Evolutionary conservation across 2,797 vertebrate genomes (phyloP).

Genomic region (Anolis apletophallus): DNA sequence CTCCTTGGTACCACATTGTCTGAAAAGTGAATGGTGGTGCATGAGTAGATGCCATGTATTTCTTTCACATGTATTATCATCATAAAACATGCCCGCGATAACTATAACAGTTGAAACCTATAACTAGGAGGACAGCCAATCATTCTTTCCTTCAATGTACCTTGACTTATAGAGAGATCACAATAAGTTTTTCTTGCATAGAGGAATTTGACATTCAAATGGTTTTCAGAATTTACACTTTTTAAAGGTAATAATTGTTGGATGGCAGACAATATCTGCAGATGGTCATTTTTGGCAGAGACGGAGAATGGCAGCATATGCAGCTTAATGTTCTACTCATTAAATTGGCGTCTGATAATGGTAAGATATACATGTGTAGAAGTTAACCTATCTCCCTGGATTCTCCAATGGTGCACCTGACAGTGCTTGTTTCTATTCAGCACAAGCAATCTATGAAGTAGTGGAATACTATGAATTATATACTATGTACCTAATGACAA

Average conservation of each 20-base stretch:
- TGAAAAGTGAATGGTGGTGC: background rate
- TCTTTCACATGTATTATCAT: background rate
- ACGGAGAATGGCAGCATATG: too few species aligned
- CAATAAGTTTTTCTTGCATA: background rate
- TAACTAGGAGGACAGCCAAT: background rate
- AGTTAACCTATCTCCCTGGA: too few species aligned
- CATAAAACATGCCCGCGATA: background rate
- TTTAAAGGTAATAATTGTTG: background rate
- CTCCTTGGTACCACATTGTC: background rate
- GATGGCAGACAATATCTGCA: background rate
- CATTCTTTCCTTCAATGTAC: background rate
- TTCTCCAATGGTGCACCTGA: too few species aligned
- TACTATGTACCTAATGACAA: background rate
- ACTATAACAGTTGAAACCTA: background rate
- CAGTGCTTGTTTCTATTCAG: too few species aligned
- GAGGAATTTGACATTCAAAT: slow-evolving; percentile 6
- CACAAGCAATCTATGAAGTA: background rate
- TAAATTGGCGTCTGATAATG: too few species aligned
- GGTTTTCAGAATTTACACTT: slow-evolving; percentile 13
- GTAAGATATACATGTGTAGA: too few species aligned
- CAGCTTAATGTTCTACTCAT: too few species aligned
- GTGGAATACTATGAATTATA: background rate
- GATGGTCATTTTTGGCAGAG: too few species aligned
- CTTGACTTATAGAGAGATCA: background rate
- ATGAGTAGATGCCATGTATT: background rate